These are phyloP conservation scores for Peromyscus attwateri DNA, from an alignment of 2,797 vertebrate species.

Conservation along the genomic window DNA sequence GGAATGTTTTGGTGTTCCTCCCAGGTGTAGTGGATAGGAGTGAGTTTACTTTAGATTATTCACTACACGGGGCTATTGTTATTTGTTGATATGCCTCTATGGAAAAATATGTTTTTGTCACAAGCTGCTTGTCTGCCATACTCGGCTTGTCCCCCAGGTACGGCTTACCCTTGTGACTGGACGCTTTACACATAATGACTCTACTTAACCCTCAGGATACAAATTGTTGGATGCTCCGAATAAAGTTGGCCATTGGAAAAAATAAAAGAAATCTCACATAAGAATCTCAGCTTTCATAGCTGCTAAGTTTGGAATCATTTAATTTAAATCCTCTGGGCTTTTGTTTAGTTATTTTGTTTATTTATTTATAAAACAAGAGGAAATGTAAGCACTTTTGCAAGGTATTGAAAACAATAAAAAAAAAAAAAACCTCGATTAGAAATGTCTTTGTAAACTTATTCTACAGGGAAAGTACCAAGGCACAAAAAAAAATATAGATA, in stretches of 20 bases:
- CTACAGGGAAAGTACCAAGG: background rate
- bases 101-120: too few relatives aligned
- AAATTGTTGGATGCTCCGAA: background rate
- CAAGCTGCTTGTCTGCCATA: background rate
- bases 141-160: background rate
- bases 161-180: background rate
- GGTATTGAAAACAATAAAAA: background rate
- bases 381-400: background rate
- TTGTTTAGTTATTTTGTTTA: background rate
- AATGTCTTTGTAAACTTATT: background rate
- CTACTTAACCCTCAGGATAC: background rate
- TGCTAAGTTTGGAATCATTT: background rate
- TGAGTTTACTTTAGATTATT: background rate
- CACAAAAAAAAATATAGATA: background rate
- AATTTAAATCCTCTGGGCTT: background rate
- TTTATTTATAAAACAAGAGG: conserved; percentile 7
- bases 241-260: background rate
- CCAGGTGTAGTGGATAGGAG: background rate
- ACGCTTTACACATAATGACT: background rate
- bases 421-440: background rate
- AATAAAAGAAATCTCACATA: background rate
- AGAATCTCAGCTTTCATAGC: background rate
- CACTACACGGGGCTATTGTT: too few relatives aligned
- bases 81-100: too few relatives aligned
- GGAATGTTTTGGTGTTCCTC: background rate